Evolutionary conservation across 2,797 vertebrate species (phyloP).

Genomic region (Taenioides sp.): DNA sequence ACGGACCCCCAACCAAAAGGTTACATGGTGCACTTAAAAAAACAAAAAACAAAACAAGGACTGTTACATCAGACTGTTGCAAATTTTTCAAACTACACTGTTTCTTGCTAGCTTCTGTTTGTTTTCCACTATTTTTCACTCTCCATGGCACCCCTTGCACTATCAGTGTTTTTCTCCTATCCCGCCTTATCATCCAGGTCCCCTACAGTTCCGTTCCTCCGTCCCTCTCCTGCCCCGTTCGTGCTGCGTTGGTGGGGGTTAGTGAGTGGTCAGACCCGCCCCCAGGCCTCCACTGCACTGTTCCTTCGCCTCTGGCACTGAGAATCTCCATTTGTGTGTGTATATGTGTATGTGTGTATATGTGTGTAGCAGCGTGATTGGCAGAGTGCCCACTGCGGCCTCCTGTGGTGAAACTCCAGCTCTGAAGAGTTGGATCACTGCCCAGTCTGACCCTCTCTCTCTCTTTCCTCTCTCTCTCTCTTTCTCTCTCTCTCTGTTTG

Average conservation of each 20-base stretch:
- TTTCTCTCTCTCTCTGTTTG: no score
- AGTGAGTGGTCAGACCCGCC: constrained; percentile 63
- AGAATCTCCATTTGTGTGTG: constrained; percentile 12
- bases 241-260: constrained; percentile 48
- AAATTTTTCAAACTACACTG: background rate
- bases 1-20: no score
- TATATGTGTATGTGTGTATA: constrained; percentile 23
- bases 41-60: no score
- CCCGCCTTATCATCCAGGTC: constrained; percentile 58
- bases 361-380: constrained; percentile 43
- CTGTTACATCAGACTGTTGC: background rate
- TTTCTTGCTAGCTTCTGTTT: constrained; percentile 27
- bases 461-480: background rate
- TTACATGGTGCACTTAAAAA: no score
- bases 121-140: constrained; percentile 14
- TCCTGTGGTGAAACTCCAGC: constrained; percentile 69
- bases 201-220: constrained; percentile 9
- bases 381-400: constrained; percentile 60
- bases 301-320: constrained; percentile 49
- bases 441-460: constrained; percentile 59
- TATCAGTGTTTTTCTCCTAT: constrained; percentile 50
- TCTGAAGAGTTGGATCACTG: constrained; percentile 61
- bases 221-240: constrained; percentile 25
- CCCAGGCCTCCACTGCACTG: constrained; percentile 58
- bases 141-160: constrained; percentile 19